phyloP scores from a whole-genome alignment of 2,888 invertebrate species.

The Schizaphis graminum region DNA sequence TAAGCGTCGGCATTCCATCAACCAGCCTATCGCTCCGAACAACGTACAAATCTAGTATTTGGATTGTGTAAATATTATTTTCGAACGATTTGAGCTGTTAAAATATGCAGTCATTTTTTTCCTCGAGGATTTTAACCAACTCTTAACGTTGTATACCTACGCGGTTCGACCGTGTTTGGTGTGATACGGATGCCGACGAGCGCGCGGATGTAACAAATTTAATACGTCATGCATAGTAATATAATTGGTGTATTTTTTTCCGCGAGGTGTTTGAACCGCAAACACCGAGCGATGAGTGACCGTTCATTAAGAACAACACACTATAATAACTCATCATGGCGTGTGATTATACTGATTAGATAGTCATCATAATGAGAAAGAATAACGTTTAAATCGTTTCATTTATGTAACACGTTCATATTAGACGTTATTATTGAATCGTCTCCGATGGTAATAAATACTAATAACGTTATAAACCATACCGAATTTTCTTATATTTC shows the following conservation, averaged over 20 bases:
- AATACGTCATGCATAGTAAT: constrained; percentile 3
- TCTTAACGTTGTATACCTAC: neutral
- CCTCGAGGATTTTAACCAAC: neutral
- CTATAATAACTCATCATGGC: constrained; percentile 2
- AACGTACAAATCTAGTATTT: neutral
- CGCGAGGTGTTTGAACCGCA: constrained; percentile 37
- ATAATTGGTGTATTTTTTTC: neutral
- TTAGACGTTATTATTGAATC: neutral
- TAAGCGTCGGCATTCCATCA: neutral
- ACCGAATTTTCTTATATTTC: neutral
- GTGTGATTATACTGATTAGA: neutral
- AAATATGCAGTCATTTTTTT: neutral
- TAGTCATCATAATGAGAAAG: neutral
- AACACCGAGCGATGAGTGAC: constrained; percentile 21
- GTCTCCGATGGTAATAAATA: neutral
- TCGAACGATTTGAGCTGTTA: neutral
- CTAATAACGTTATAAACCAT: neutral
- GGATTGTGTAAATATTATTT: neutral
- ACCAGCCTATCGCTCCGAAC: neutral
- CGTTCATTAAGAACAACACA: neutral
- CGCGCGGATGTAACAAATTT: constrained; percentile 14
- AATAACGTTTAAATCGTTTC: neutral
- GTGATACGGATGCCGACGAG: constrained; percentile 4
- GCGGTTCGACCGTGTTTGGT: neutral
- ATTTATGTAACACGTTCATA: neutral